Percentiles rank a stretch among this genome's conserved stretches.
phyloP scores from a whole-genome alignment of 2,888 invertebrate genomes.

The Thysanoteuthis rhombus region DNA sequence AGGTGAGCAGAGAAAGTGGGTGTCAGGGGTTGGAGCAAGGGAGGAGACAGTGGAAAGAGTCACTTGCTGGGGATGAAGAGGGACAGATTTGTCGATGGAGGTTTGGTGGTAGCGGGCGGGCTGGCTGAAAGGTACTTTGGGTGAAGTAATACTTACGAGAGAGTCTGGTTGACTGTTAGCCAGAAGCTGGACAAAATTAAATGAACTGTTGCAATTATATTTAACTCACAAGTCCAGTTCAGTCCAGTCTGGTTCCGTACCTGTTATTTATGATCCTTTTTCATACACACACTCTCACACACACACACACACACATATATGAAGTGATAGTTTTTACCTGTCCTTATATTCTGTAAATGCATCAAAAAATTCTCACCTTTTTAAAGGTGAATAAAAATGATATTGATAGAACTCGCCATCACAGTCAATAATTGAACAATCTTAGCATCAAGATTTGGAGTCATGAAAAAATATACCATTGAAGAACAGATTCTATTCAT shows the following conservation, averaged over 20 bases:
- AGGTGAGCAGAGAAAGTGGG: not conserved
- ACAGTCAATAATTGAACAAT: no score
- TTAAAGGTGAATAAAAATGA: no score
- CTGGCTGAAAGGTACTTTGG: not conserved
- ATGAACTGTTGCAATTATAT: conserved; percentile 12
- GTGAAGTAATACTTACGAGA: not conserved
- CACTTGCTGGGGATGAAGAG: not conserved
- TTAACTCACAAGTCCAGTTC: not conserved
- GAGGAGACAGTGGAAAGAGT: not conserved
- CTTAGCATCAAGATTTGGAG: no score
- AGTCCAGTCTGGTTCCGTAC: not conserved
- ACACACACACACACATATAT: not conserved
- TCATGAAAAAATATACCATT: no score
- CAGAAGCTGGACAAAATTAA: not conserved
- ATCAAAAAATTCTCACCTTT: no score
- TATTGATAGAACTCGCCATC: no score
- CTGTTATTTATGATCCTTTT: not conserved
- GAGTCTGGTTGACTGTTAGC: not conserved
- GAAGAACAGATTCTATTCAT: no score
- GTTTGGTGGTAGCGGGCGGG: no score
- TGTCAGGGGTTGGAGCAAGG: no score
- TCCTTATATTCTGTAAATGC: not conserved
- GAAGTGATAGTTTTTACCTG: not conserved
- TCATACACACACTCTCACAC: not conserved
- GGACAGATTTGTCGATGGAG: not conserved